phyloP scores from a whole-genome alignment of 2,113 vertebrate genomes.

The Lycaon pictus region DNA sequence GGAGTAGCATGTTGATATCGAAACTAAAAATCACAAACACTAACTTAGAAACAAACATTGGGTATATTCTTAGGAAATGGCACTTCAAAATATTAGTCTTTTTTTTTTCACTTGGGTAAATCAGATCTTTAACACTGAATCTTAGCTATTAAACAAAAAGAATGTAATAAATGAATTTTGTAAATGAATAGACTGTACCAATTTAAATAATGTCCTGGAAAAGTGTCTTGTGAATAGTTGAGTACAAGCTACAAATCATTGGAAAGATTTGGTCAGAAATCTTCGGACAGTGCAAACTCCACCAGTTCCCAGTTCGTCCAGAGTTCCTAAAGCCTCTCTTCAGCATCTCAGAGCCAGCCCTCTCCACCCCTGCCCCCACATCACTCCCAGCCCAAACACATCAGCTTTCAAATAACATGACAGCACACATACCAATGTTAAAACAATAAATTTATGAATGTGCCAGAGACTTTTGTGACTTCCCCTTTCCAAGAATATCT shows the following conservation, averaged over 20 bases:
- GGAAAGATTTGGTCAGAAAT: neutral
- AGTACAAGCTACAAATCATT: neutral
- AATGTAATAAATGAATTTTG: conserved; percentile 66
- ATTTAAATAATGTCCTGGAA: conserved; percentile 38
- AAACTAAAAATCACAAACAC: conserved; percentile 28
- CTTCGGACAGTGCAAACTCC: neutral
- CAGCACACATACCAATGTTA: neutral
- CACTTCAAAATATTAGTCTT: conserved; percentile 37
- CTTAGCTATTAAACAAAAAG: conserved; percentile 47
- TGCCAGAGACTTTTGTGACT: neutral
- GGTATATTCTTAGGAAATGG: neutral
- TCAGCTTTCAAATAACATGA: neutral
- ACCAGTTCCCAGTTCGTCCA: neutral
- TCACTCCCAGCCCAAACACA: neutral
- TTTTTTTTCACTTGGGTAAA: neutral
- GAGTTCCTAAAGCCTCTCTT: neutral
- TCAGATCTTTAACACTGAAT: neutral
- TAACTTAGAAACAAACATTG: conserved; percentile 38
- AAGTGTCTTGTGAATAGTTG: neutral
- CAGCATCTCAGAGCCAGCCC: neutral
- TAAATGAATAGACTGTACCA: conserved; percentile 11
- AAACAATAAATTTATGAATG: neutral
- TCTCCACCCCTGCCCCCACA: no score
- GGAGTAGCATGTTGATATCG: neutral
- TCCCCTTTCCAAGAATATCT: neutral